phyloP scores from a whole-genome alignment of 2,113 vertebrate genomes.

The Sterrhoptilus dennistouni region DNA sequence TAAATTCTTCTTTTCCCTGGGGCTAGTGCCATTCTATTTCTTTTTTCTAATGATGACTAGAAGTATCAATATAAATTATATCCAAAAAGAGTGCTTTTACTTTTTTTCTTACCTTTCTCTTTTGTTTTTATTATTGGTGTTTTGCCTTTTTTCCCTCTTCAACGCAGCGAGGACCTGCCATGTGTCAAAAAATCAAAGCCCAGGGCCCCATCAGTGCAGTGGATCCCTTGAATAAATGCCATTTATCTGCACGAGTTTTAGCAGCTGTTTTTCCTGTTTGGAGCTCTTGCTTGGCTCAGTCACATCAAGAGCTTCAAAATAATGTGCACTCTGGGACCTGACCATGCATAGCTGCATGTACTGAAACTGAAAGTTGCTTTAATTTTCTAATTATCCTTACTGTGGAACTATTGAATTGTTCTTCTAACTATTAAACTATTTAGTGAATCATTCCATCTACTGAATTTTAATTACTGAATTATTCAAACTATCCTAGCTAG shows the following conservation, averaged over 20 bases:
- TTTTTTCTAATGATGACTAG: neutral
- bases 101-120: neutral
- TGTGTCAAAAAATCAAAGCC: neutral
- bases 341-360: neutral
- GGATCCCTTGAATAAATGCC: neutral
- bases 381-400: neutral
- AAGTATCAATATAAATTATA: neutral
- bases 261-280: neutral
- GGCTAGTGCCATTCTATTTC: neutral
- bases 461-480: neutral
- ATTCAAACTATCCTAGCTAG: neutral
- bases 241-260: neutral
- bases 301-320: neutral
- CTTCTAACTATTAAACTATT: neutral
- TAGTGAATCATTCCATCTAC: neutral
- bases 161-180: rapidly evolving
- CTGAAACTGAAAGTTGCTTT: neutral
- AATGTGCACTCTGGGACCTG: no score
- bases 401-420: neutral
- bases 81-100: neutral
- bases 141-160: neutral
- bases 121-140: neutral
- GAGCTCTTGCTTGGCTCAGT: neutral
- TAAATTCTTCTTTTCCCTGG: neutral
- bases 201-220: neutral